phyloP scores from a whole-genome alignment of 2,888 invertebrate species.

The Pardosa pseudoannulata region DNA sequence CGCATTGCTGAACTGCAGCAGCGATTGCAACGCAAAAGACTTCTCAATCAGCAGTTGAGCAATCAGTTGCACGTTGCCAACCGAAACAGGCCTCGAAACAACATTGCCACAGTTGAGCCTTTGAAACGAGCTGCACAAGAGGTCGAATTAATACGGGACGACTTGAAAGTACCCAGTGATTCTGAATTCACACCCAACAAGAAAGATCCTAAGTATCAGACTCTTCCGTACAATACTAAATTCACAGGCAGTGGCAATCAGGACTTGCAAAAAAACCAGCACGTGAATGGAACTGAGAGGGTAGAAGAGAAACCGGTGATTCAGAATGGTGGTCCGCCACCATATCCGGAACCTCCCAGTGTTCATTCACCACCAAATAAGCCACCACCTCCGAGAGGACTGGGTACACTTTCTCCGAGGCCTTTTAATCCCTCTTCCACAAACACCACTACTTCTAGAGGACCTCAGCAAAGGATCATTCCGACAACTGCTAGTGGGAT shows the following conservation, averaged over 20 bases:
- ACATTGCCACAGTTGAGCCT: slow-evolving; percentile 78
- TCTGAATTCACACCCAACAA: slow-evolving; percentile 68
- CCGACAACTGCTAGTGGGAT: slow-evolving; percentile 30
- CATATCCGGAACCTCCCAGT: slow-evolving; percentile 68
- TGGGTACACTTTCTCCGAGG: slow-evolving; percentile 75
- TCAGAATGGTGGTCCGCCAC: slow-evolving; percentile 67
- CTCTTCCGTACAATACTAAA: slow-evolving; percentile 92
- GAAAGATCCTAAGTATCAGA: slow-evolving; percentile 91
- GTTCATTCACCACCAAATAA: slow-evolving; percentile 45
- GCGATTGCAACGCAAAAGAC: slow-evolving; percentile 90
- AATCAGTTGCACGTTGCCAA: slow-evolving; percentile 78
- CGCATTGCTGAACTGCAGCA: slow-evolving; percentile 95
- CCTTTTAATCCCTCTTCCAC: slow-evolving; percentile 76
- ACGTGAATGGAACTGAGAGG: slow-evolving; percentile 31
- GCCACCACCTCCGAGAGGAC: slow-evolving; percentile 41
- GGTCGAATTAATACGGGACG: slow-evolving; percentile 56
- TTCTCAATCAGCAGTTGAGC: slow-evolving; percentile 87
- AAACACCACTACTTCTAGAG: slow-evolving; percentile 6
- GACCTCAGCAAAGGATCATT: slow-evolving; percentile 33
- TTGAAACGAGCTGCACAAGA: slow-evolving; percentile 75
- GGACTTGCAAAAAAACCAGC: slow-evolving; percentile 16
- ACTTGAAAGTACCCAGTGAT: slow-evolving; percentile 63
- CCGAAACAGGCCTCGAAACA: slow-evolving; percentile 69
- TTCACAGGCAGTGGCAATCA: slow-evolving; percentile 76
- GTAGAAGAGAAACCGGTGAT: slow-evolving; percentile 31